Conservation (phyloP, 2,888 invertebrate species). For the Allygus modestus region DNA sequence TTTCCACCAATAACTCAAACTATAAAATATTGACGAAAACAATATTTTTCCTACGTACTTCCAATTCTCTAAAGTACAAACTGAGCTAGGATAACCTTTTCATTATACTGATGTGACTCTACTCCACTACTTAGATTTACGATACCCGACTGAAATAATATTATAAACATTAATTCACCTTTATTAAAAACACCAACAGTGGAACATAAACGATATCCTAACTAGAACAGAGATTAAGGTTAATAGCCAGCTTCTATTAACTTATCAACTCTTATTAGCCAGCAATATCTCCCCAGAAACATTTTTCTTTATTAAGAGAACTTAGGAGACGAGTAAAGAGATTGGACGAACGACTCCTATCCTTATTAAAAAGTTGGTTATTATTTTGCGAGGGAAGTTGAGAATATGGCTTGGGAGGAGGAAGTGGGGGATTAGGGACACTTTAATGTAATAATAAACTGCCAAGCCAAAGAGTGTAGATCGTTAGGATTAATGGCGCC, state of each 20-base stretch:
- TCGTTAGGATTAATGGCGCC: slow-evolving; percentile 29
- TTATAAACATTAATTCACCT: no score
- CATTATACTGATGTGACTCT: no score
- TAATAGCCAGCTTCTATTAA: not conserved
- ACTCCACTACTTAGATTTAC: no score
- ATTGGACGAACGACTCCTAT: slow-evolving; percentile 6
- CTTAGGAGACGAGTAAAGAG: slow-evolving; percentile 1
- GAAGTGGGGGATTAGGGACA: slow-evolving; percentile 25
- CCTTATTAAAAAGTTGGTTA: slow-evolving; percentile 42
- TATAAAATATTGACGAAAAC: no score
- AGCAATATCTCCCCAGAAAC: not conserved
- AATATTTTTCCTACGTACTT: no score
- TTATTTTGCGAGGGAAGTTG: slow-evolving; percentile 25
- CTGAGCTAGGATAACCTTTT: no score
- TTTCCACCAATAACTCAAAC: no score
- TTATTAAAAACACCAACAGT: slow-evolving; percentile 5
- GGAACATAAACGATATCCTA: not conserved
- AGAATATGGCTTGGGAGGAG: not conserved
- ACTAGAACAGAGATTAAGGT: slow-evolving; percentile 5
- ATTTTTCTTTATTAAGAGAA: slow-evolving; percentile 21
- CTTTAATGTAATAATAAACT: slow-evolving; percentile 44
- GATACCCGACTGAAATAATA: no score
- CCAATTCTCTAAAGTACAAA: no score
- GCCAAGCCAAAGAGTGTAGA: slow-evolving; percentile 8
- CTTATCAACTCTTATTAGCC: slow-evolving; percentile 15